Conservation (phyloP, 2,888 invertebrate genomes). For the Conomelus anceps region DNA sequence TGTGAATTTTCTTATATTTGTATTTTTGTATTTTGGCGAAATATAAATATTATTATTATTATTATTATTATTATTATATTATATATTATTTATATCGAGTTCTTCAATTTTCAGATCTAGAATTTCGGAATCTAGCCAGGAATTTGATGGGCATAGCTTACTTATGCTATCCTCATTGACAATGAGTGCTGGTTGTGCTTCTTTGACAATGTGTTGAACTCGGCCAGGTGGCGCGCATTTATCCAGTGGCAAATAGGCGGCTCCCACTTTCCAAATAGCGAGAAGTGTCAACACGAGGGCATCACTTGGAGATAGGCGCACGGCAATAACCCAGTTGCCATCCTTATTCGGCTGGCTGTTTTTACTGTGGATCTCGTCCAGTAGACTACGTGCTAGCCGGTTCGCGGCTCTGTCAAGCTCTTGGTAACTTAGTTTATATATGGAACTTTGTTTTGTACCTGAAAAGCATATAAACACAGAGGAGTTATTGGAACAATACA, state of each 20-base stretch:
- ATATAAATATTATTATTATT: too few relatives aligned
- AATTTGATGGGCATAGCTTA: slow-evolving; percentile 34
- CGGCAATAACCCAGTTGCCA: slow-evolving; percentile 66
- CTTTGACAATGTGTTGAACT: slow-evolving; percentile 66
- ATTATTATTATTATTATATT: not conserved
- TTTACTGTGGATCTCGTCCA: slow-evolving; percentile 40
- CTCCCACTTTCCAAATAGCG: slow-evolving; percentile 73
- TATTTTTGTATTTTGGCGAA: not conserved
- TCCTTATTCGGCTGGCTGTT: slow-evolving; percentile 49
- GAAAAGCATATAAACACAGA: not conserved
- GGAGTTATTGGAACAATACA: too few relatives aligned
- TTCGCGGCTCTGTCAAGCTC: slow-evolving; percentile 53
- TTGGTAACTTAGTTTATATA: slow-evolving; percentile 44
- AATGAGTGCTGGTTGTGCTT: slow-evolving; percentile 62
- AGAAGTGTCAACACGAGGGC: slow-evolving; percentile 58
- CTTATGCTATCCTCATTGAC: slow-evolving; percentile 57
- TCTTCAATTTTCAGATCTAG: not conserved
- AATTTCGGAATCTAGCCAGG: too few relatives aligned
- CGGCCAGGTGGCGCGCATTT: slow-evolving; percentile 62
- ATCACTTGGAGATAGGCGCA: slow-evolving; percentile 72
- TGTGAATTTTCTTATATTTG: too few relatives aligned
- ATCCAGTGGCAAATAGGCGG: slow-evolving; percentile 78
- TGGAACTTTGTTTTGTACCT: not conserved
- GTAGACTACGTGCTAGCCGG: slow-evolving; percentile 51
- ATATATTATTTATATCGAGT: not conserved